These are phyloP conservation scores for Hestina assimilis DNA, from an alignment of 1,140 invertebrate species.

Conservation along the genomic window DNA sequence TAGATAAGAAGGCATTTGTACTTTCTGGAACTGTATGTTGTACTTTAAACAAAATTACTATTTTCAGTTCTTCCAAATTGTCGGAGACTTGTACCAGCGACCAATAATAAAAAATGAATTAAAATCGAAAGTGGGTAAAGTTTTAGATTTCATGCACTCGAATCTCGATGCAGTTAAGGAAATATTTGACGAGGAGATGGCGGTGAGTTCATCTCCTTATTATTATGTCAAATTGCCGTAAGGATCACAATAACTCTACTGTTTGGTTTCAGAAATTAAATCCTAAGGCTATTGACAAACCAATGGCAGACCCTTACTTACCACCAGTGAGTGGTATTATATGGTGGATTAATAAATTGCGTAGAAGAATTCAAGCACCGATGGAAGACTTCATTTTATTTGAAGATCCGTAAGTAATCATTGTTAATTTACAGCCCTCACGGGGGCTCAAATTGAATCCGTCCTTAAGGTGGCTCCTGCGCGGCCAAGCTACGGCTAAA, in stretches of 20 bases:
- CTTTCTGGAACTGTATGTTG: no score
- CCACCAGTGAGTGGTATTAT: conserved; percentile 86
- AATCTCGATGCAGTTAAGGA: conserved; percentile 83
- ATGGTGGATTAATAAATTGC: conserved; percentile 85
- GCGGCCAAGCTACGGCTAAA: no score
- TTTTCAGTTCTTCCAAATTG: conserved; percentile 84
- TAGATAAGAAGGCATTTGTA: not conserved
- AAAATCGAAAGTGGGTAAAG: conserved; percentile 56
- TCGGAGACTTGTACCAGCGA: conserved; percentile 85
- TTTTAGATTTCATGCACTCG: conserved; percentile 78
- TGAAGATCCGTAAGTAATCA: conserved; percentile 71
- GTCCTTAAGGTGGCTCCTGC: no score
- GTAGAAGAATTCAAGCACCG: conserved; percentile 80
- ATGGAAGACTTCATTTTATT: conserved; percentile 80
- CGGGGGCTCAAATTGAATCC: no score
- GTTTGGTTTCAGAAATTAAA: conserved; percentile 48
- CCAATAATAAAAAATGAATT: conserved; percentile 83
- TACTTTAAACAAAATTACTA: not conserved
- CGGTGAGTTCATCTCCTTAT: no score
- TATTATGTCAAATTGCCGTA: no score
- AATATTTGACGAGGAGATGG: conserved; percentile 75
- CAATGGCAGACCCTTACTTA: conserved; percentile 83
- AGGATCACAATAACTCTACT: no score
- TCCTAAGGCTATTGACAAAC: conserved; percentile 60
- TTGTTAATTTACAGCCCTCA: not conserved